Percentiles rank a stretch among this genome's conserved stretches.
Evolutionary conservation across 2,888 invertebrate species (phyloP).

Genomic region (Apeira syringaria): DNA sequence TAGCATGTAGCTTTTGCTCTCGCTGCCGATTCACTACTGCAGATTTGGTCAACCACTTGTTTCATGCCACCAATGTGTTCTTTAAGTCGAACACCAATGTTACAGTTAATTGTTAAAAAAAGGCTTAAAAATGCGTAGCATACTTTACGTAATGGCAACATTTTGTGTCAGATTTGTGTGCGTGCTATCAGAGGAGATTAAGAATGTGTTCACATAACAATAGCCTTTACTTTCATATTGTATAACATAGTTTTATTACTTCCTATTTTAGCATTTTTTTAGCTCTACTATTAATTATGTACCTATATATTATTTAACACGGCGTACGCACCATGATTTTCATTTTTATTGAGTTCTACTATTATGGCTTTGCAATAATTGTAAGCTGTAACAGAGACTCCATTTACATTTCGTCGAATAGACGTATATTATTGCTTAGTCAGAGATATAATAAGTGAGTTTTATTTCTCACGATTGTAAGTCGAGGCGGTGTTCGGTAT

Average conservation of each 20-base stretch:
- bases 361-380: conserved; percentile 19
- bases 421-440: conserved; percentile 24
- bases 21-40: too few species aligned
- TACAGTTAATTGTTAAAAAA: not conserved
- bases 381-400: conserved; percentile 24
- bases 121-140: conserved; percentile 1
- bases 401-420: conserved; percentile 28
- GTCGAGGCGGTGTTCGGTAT: conserved; percentile 43
- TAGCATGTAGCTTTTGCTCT: too few species aligned
- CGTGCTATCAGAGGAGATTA: conserved; percentile 13
- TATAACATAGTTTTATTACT: conserved; percentile 12
- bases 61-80: too few species aligned
- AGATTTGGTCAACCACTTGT: too few species aligned
- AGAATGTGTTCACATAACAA: conserved; percentile 12
- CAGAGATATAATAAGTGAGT: conserved; percentile 29
- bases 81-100: too few species aligned
- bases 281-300: too few species aligned
- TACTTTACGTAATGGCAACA: conserved; percentile 11
- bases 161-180: conserved; percentile 11
- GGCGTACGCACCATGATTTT: too few species aligned
- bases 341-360: conserved; percentile 16
- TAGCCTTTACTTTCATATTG: conserved; percentile 14
- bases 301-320: too few species aligned
- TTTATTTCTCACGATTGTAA: conserved; percentile 44
- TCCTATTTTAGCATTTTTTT: conserved; percentile 3